phyloP scores from a whole-genome alignment of 1,140 invertebrate species.

The Calephelis virginiensis region DNA sequence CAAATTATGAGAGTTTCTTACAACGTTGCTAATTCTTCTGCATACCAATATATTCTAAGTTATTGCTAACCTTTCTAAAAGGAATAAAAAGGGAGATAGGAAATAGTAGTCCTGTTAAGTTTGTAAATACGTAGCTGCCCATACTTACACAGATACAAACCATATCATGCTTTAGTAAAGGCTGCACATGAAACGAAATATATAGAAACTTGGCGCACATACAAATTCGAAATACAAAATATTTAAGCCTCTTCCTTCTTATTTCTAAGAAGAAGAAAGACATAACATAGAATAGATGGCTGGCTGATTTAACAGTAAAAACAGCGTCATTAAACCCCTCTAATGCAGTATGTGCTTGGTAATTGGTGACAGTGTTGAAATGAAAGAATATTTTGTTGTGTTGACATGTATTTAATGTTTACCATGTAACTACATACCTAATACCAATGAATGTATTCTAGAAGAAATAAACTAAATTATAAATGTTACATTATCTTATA shows the following conservation, averaged over 20 bases:
- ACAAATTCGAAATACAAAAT: not conserved
- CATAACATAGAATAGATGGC: not conserved
- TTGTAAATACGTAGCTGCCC: too few relatives aligned
- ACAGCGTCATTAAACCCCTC: not conserved
- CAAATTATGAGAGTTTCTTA: too few relatives aligned
- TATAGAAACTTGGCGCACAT: not conserved
- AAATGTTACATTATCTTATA: slow-evolving; percentile 57
- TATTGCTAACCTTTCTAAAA: too few relatives aligned
- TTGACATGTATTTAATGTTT: slow-evolving; percentile 77
- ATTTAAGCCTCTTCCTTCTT: not conserved
- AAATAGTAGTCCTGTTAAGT: too few relatives aligned
- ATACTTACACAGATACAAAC: too few relatives aligned
- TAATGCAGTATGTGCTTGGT: slow-evolving; percentile 20
- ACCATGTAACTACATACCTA: slow-evolving; percentile 72
- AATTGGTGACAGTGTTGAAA: slow-evolving; percentile 59
- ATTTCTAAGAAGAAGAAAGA: not conserved
- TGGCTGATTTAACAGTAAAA: not conserved
- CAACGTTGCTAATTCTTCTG: too few relatives aligned
- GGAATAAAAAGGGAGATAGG: too few relatives aligned
- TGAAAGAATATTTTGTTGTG: slow-evolving; percentile 72
- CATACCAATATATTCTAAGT: too few relatives aligned
- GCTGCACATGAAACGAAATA: too few relatives aligned
- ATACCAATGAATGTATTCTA: slow-evolving; percentile 60
- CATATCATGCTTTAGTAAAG: too few relatives aligned
- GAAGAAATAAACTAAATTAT: slow-evolving; percentile 55